A percentile compares a stretch with the other conserved stretches of the same genome.
Evolutionary conservation across 2,888 invertebrate genomes (phyloP).

Genomic region (Yponomeuta plumbellus): DNA sequence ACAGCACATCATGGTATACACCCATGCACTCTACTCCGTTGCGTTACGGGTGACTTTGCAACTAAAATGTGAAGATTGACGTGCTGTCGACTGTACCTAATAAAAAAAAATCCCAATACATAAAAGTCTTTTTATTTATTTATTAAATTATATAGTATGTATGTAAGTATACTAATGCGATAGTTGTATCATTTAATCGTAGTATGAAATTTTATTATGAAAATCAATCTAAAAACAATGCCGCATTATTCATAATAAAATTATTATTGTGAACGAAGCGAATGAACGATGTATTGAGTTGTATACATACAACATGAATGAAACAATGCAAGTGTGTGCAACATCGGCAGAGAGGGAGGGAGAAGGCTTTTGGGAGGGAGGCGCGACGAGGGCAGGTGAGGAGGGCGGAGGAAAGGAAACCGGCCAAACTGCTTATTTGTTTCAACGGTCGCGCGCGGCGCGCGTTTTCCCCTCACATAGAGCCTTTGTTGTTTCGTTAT

Average conservation of each 20-base stretch:
- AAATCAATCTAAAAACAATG: background rate
- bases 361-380: slow-evolving; percentile 45
- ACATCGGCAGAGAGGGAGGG: slow-evolving; percentile 29
- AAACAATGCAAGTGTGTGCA: slow-evolving; percentile 1
- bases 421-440: slow-evolving; percentile 70
- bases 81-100: too few relatives aligned
- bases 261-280: background rate
- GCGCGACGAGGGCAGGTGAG: slow-evolving; percentile 36
- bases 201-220: too few relatives aligned
- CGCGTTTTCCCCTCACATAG: slow-evolving; percentile 48
- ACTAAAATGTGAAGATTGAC: too few relatives aligned
- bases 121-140: too few relatives aligned
- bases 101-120: too few relatives aligned
- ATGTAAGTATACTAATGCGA: too few relatives aligned
- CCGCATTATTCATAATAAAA: background rate
- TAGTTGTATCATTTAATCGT: too few relatives aligned
- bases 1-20: too few relatives aligned
- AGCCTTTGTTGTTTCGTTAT: slow-evolving; percentile 67
- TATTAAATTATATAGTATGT: too few relatives aligned
- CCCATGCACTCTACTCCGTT: too few relatives aligned
- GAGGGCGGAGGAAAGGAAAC: slow-evolving; percentile 44
- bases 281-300: background rate
- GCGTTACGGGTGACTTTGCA: too few relatives aligned
- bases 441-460: slow-evolving; percentile 67
- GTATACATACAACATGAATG: too few relatives aligned